Percentiles rank a stretch among this genome's conserved stretches.
phyloP scores from a whole-genome alignment of 1,140 invertebrate genomes.

The Drosophila nasuta region DNA sequence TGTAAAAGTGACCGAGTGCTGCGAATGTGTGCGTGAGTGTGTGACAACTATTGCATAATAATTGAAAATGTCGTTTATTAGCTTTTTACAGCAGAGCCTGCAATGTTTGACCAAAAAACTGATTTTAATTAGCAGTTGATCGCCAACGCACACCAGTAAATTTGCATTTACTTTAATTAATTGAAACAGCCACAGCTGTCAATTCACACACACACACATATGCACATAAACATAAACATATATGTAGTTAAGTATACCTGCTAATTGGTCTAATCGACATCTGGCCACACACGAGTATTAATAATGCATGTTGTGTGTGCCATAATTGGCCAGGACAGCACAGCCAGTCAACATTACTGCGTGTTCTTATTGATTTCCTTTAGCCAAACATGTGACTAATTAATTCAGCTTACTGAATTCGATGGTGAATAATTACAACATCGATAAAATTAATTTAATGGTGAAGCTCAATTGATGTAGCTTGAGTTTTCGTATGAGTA shows the following conservation, averaged over 20 bases:
- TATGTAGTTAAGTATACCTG: neutral
- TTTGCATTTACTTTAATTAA: conserved; percentile 72
- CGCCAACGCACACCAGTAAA: neutral
- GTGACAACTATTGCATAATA: neutral
- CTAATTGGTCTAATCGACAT: conserved; percentile 78
- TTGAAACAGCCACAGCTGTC: conserved; percentile 70
- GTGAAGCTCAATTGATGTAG: too few relatives aligned
- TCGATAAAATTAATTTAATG: neutral
- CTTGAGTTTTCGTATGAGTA: too few relatives aligned
- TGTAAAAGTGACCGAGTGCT: neutral
- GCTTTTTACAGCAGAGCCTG: neutral
- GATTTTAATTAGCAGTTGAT: conserved; percentile 57
- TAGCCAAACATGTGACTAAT: conserved; percentile 6
- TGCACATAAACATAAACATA: neutral
- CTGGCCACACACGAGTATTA: conserved; percentile 55
- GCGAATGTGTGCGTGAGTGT: neutral
- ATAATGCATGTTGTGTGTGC: conserved; percentile 70
- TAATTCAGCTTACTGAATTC: neutral
- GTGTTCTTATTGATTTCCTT: conserved; percentile 8
- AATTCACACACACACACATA: conserved; percentile 34
- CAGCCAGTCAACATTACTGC: neutral
- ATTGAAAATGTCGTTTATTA: conserved; percentile 10
- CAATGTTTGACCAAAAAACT: conserved; percentile 26
- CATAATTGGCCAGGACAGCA: conserved; percentile 54
- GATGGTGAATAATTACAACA: neutral